Conservation (phyloP, 2,113 vertebrate genomes). For the Myotis yumanensis region DNA sequence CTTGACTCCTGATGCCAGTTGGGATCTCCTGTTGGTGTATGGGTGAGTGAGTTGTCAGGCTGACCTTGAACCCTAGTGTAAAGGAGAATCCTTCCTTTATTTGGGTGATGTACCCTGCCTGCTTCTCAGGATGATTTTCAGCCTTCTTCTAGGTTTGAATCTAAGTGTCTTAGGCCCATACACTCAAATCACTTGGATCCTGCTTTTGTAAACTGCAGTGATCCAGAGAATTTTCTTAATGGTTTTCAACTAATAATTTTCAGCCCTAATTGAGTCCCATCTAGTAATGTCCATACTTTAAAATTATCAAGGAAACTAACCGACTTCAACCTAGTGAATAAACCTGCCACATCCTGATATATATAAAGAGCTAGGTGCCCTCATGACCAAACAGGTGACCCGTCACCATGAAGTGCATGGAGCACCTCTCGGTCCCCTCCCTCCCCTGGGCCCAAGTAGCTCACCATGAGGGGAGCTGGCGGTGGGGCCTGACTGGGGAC, state of each 20-base stretch:
- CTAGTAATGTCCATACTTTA: neutral
- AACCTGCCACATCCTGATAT: neutral
- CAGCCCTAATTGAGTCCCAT: neutral
- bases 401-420: no score
- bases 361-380: no score
- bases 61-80: neutral
- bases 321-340: neutral
- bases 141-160: neutral
- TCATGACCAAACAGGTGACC: no score
- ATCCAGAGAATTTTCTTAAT: neutral
- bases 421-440: no score
- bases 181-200: neutral
- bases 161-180: neutral
- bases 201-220: neutral
- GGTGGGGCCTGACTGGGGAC: accelerated
- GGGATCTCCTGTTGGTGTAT: neutral
- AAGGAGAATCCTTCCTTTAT: neutral
- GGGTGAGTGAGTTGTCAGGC: neutral
- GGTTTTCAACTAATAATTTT: neutral
- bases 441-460: accelerated
- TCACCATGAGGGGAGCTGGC: no score
- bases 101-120: neutral
- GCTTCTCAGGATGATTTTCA: neutral
- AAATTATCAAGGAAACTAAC: neutral
- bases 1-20: neutral